These are phyloP conservation scores for Eleutherodactylus coqui DNA, from an alignment of 2,797 vertebrate genomes.

Conservation along the genomic window DNA sequence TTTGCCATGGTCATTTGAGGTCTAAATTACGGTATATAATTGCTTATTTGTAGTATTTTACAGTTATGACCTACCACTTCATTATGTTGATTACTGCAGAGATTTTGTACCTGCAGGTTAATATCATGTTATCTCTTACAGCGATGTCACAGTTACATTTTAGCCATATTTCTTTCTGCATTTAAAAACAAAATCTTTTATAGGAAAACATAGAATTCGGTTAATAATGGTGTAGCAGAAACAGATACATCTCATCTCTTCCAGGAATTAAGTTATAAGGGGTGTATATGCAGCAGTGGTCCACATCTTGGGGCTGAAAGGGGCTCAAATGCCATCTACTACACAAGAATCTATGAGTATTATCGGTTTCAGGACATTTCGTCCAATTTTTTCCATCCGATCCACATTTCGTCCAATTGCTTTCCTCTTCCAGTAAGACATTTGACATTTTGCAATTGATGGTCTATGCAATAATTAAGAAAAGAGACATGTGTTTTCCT, in stretches of 20 bases:
- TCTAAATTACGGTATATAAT: conserved; percentile 4
- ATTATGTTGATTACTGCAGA: conserved; percentile 17
- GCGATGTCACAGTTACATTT: background rate
- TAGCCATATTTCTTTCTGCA: background rate
- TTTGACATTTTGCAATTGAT: no score
- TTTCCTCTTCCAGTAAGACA: no score
- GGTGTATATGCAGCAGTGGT: no score
- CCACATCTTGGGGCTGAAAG: no score
- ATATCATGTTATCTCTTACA: background rate
- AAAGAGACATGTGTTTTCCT: no score
- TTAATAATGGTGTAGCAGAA: background rate
- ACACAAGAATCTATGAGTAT: no score
- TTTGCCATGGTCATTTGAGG: background rate
- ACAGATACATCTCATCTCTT: background rate
- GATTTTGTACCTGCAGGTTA: background rate
- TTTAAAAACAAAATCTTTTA: background rate
- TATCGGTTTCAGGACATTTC: no score
- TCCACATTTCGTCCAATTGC: no score
- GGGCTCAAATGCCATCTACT: no score
- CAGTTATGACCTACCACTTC: conserved; percentile 5
- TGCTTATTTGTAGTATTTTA: conserved; percentile 30
- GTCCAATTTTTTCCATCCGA: no score
- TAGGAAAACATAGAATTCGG: background rate
- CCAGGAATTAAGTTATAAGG: background rate
- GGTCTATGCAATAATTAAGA: no score